Evolutionary conservation across 2,113 vertebrate genomes (phyloP), one percentile per base, ranked within the genome.

Genomic region (Dolichallabes microphthalmus): DNA sequence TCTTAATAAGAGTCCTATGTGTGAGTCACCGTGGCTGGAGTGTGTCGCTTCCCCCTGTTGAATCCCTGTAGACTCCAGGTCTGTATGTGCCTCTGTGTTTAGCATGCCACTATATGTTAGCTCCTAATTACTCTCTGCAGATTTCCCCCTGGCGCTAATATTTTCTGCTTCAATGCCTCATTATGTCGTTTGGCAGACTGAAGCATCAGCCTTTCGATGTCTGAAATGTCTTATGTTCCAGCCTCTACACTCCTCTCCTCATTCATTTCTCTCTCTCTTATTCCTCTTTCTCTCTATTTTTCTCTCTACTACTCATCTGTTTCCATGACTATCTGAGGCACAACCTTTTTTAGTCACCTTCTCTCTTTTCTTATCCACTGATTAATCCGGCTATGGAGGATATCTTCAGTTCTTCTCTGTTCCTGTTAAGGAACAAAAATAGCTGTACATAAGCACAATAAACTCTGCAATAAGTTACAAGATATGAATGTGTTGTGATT

Each of bases 71-170:
- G 30, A 57, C 50, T 50, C 52, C 8, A 27, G 12, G 55, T 81
- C 20, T 75, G 20, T 68, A 82, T 52, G 35, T 22, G 78, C 63
- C 5, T 53, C 71, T 73, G 15, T 61, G 61, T 68, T 87, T 50
- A 63, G 95, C 95, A 93, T 96, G 95, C 96, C 95, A 92, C 93
- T 96, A 95, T 96, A 96, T 96, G 96, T 96, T 96, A 96, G 94
- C 95, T 95, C 94, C 96, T 99, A 98, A 98, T 98, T 98, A 97
- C 95, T 96, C 96, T 97, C 95, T 95, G 91, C 94, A 94, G 93
- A 95, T 97, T 96, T 96, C 97, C 96, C 97, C 96, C 94, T 91
- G 94, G 94, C 95, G 93, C 95, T 97, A 96, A 96, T 98, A 96
- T 96, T 97, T 96, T 95, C 95, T 96, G 96, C 96, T 95, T 97